Base-by-base conservation (phyloP, 2,797 vertebrate species). In the Corythornis leucogaster region DNA sequence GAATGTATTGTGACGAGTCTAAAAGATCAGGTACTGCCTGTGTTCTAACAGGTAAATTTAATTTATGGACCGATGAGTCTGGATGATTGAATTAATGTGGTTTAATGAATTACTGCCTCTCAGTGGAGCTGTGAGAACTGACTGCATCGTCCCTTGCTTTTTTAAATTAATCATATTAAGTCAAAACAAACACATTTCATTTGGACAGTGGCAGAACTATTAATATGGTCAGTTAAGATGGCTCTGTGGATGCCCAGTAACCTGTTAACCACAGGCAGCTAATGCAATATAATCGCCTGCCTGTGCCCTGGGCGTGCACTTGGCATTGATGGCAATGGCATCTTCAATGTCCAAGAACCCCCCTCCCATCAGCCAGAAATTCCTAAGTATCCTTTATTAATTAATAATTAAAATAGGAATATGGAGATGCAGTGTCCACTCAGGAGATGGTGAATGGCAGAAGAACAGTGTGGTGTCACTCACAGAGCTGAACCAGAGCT, bases 101-200 rank as follows among this genome's bases (percentile, higher is more conserved):
- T 84, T 73, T 89, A 82, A 75, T 67, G 45, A 85, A 87, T 85
- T 54, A 82, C 68, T 50, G 57, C 54, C 54, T 88, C 67, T 94
- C 76, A 54, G 58, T 16, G 58, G 68, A 90, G 63, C 54, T 79
- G 58, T 46, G 63, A 75, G 75, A 82, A 88, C 68, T 22, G 31
- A 45, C 79, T 54, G n/a, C 22, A 15, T 17, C 40, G 57, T 67
- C 58, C 40, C 28, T 58, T 58, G 48, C 28, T 82, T 85, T 85
- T 68, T 45, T 1, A 58, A 82, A 78, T 30, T 51, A 40, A 58
- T 62, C 19, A 5, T 31, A 8, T 67, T 79, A 82, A 85, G 45
- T 30, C 51, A 55, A 90, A 75, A 40, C 42, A 74, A 92, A 75
- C 40, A 22, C 0, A 1, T 62, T 75, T 58, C 43, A 25, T 45